Conservation (phyloP, 2,113 vertebrate genomes). For the Climacteris rufus region DNA sequence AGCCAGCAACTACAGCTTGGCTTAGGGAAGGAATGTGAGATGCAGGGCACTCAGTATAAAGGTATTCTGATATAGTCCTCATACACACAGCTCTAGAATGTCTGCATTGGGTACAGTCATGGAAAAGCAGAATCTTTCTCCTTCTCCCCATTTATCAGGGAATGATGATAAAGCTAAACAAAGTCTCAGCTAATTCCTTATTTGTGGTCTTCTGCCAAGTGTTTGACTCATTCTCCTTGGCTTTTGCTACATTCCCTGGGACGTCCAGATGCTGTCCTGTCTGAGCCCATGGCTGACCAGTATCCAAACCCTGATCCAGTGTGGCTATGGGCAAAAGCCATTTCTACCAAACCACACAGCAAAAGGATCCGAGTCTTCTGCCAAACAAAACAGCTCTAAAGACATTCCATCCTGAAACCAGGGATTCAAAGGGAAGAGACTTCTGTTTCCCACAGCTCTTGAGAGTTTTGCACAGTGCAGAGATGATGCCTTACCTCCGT, state of each 20-base stretch:
- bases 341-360: background rate
- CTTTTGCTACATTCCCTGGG: background rate
- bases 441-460: background rate
- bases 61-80: background rate
- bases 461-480: background rate
- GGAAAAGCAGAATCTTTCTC: background rate
- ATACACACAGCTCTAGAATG: background rate
- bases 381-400: background rate
- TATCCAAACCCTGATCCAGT: background rate
- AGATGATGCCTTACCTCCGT: constrained; percentile 70
- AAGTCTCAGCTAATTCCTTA: background rate
- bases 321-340: background rate
- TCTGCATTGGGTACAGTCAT: background rate
- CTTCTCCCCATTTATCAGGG: background rate
- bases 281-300: background rate
- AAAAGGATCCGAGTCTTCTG: background rate
- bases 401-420: background rate
- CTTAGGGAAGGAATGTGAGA: background rate
- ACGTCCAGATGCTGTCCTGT: background rate
- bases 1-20: background rate
- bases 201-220: background rate
- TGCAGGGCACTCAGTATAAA: background rate
- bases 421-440: background rate
- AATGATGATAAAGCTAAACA: background rate
- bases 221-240: background rate